These are phyloP conservation scores for Heliconius ethilla DNA, from an alignment of 2,888 invertebrate species.

Conservation along the genomic window DNA sequence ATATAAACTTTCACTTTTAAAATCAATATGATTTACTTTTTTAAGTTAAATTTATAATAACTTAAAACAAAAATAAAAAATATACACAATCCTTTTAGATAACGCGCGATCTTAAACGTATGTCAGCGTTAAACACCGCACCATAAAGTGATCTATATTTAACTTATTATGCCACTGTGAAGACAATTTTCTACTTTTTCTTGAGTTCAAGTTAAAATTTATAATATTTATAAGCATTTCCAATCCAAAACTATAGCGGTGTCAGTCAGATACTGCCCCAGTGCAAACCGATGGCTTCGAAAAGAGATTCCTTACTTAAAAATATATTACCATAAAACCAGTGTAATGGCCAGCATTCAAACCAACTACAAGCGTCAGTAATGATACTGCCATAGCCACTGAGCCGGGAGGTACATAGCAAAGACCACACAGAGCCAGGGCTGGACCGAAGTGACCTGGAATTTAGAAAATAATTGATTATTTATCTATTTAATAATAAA, in stretches of 20 bases:
- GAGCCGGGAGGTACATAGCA: slow-evolving; percentile 77
- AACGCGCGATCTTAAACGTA: too few species aligned
- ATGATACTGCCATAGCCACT: slow-evolving; percentile 79
- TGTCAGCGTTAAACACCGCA: not conserved
- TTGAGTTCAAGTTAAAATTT: too few species aligned
- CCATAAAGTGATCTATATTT: not conserved
- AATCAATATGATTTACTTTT: too few species aligned
- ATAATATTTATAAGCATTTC: not conserved
- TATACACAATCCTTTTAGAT: too few species aligned
- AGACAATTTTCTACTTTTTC: not conserved
- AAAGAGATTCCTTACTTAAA: not conserved
- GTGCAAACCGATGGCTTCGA: too few species aligned
- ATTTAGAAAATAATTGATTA: not conserved
- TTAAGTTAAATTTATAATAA: too few species aligned
- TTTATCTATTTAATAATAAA: not conserved
- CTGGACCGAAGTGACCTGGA: slow-evolving; percentile 85
- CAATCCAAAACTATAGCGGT: not conserved
- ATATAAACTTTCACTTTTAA: too few species aligned
- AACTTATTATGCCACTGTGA: not conserved
- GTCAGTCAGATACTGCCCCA: too few species aligned
- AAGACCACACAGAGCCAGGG: slow-evolving; percentile 83
- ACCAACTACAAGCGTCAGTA: slow-evolving; percentile 86
- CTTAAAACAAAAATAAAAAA: too few species aligned
- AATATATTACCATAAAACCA: slow-evolving; percentile 82
- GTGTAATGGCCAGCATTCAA: slow-evolving; percentile 87